Evolutionary conservation across 2,888 invertebrate genomes (phyloP).

Genomic region (Lasioglossum oenotherae): DNA sequence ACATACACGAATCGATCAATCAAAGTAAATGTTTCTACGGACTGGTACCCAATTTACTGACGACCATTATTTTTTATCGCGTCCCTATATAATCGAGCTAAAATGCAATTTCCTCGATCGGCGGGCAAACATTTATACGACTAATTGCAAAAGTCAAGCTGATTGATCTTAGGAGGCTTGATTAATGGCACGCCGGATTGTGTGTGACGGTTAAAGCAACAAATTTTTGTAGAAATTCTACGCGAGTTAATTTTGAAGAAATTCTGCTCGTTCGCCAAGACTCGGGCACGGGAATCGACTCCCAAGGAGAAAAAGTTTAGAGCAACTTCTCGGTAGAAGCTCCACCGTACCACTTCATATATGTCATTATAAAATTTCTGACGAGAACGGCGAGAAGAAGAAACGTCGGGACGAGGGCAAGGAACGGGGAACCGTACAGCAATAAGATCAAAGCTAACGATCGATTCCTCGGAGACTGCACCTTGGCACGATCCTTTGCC

Average conservation of each 20-base stretch:
- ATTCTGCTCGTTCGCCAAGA: not conserved
- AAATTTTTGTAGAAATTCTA: not conserved
- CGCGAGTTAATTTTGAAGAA: not conserved
- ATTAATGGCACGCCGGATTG: not conserved
- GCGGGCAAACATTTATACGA: not conserved
- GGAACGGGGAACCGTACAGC: slow-evolving; percentile 24
- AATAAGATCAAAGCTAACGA: slow-evolving; percentile 65
- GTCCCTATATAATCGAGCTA: not conserved
- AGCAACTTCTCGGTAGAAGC: not conserved
- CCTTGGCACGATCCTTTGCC: slow-evolving; percentile 68
- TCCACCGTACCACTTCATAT: not conserved
- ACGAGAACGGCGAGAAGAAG: slow-evolving; percentile 16
- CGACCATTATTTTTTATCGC: not conserved
- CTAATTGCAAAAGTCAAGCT: not conserved
- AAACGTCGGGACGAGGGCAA: slow-evolving; percentile 29
- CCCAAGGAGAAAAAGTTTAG: not conserved
- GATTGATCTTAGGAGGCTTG: not conserved
- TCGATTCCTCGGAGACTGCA: slow-evolving; percentile 70
- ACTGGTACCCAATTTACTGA: not conserved
- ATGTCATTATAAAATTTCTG: slow-evolving; percentile 39
- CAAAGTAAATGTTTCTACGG: not conserved
- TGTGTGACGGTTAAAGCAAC: not conserved
- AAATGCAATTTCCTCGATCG: not conserved
- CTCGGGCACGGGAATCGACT: not conserved
- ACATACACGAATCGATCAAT: not conserved